Percentiles rank a stretch among this genome's conserved stretches.
These are phyloP conservation scores for Euura saliciscinereae DNA, from an alignment of 1,140 invertebrate genomes.

Conservation along the genomic window DNA sequence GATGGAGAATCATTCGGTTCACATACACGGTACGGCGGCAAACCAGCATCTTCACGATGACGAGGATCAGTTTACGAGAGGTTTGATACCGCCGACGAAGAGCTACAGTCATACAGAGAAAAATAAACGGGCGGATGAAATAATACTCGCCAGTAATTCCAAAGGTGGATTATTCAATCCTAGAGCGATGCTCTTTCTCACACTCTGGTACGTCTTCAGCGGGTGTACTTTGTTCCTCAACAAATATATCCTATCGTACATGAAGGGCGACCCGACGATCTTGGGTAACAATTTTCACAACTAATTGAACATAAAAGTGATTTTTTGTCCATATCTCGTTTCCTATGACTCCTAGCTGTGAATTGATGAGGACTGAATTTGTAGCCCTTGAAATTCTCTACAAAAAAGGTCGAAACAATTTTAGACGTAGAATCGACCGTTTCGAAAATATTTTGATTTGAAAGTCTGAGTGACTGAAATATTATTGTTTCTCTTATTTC, in stretches of 20 bases:
- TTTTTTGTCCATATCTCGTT: neutral
- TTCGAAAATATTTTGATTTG: no score
- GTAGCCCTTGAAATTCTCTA: neutral
- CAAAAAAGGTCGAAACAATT: neutral
- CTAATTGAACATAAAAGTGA: slow-evolving; percentile 12
- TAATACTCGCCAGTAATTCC: slow-evolving; percentile 38
- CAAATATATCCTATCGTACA: slow-evolving; percentile 81
- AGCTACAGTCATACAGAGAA: slow-evolving; percentile 33
- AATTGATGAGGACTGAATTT: no score
- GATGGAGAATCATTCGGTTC: slow-evolving; percentile 48
- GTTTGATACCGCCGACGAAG: slow-evolving; percentile 39
- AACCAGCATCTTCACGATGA: slow-evolving; percentile 35
- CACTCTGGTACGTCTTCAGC: slow-evolving; percentile 82
- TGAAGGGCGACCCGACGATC: slow-evolving; percentile 79
- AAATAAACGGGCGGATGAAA: slow-evolving; percentile 43
- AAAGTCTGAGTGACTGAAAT: no score
- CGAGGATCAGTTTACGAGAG: slow-evolving; percentile 35
- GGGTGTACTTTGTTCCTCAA: slow-evolving; percentile 82
- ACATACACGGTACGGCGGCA: slow-evolving; percentile 34
- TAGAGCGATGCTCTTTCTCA: slow-evolving; percentile 71
- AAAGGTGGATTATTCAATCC: slow-evolving; percentile 66
- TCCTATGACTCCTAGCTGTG: no score
- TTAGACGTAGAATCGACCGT: neutral
- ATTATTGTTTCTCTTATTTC: no score
- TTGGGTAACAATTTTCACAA: slow-evolving; percentile 65